These are phyloP conservation scores for Hydrophis major DNA, from an alignment of 2,797 vertebrate species.

Conservation along the genomic window DNA sequence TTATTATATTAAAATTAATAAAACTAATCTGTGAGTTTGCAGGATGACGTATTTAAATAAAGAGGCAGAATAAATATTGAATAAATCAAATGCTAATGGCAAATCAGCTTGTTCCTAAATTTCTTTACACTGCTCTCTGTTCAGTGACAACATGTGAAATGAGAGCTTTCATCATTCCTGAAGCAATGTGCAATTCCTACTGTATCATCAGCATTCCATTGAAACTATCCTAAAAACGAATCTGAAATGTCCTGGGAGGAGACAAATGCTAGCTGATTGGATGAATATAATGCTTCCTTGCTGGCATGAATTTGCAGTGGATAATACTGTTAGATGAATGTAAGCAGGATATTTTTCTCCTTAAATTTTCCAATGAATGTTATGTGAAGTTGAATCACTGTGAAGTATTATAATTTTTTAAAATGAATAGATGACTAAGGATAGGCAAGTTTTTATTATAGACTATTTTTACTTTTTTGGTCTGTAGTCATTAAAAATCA, in stretches of 20 bases:
- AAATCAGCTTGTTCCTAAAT: neutral
- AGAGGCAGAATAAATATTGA: neutral
- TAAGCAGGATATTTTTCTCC: conserved; percentile 55
- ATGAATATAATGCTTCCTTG: conserved; percentile 61
- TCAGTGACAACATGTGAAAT: conserved; percentile 23
- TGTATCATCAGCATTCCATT: conserved; percentile 47
- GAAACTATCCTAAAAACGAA: conserved; percentile 59
- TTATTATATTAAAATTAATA: too few relatives aligned
- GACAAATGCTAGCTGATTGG: conserved; percentile 64
- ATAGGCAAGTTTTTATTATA: conserved; percentile 61
- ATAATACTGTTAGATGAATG: conserved; percentile 59
- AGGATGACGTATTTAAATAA: neutral
- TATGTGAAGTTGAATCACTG: conserved; percentile 64
- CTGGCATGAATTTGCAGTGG: conserved; percentile 66
- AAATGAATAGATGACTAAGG: conserved; percentile 66
- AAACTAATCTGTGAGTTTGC: neutral
- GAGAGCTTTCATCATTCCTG: conserved; percentile 25
- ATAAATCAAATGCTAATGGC: neutral
- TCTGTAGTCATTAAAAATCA: conserved; percentile 54
- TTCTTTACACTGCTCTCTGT: neutral
- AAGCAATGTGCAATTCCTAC: conserved; percentile 32
- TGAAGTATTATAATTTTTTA: conserved; percentile 56
- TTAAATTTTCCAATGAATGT: conserved; percentile 45
- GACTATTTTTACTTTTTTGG: conserved; percentile 37
- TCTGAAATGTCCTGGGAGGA: conserved; percentile 70